These are phyloP conservation scores for Argopecten irradians DNA, from an alignment of 1,140 invertebrate genomes.

Conservation along the genomic window DNA sequence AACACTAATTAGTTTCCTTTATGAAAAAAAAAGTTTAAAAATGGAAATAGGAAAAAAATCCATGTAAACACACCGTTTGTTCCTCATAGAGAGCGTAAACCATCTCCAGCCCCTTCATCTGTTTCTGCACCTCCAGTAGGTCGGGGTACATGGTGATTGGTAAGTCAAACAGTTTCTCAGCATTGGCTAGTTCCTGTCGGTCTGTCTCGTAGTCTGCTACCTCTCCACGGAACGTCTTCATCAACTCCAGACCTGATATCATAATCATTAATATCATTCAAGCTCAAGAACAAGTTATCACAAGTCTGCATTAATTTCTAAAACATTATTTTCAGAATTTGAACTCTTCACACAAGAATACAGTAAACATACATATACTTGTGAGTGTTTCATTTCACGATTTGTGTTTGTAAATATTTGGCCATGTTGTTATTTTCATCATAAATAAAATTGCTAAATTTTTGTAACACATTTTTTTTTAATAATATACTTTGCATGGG, in stretches of 20 bases:
- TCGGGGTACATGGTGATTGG: conserved; percentile 88
- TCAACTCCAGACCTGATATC: conserved; percentile 71
- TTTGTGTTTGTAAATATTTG: no score
- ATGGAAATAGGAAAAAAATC: not conserved
- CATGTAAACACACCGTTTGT: conserved; percentile 81
- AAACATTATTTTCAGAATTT: no score
- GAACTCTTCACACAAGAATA: no score
- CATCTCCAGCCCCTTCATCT: conserved; percentile 85
- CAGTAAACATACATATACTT: no score
- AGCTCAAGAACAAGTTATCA: not conserved
- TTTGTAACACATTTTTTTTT: no score
- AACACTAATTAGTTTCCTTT: no score
- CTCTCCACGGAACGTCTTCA: conserved; percentile 83
- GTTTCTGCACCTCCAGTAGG: conserved; percentile 84
- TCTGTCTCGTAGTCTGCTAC: conserved; percentile 83
- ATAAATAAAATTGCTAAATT: no score
- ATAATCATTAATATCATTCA: not conserved
- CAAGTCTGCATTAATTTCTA: no score
- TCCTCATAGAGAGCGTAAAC: conserved; percentile 88
- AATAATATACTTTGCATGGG: no score
- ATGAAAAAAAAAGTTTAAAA: no score
- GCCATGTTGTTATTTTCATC: no score
- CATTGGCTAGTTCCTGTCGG: conserved; percentile 85
- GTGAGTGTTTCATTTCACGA: no score
- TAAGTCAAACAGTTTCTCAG: conserved; percentile 91